Base-by-base conservation (phyloP, 2,797 vertebrate genomes). In the Diplodus sargus region DNA sequence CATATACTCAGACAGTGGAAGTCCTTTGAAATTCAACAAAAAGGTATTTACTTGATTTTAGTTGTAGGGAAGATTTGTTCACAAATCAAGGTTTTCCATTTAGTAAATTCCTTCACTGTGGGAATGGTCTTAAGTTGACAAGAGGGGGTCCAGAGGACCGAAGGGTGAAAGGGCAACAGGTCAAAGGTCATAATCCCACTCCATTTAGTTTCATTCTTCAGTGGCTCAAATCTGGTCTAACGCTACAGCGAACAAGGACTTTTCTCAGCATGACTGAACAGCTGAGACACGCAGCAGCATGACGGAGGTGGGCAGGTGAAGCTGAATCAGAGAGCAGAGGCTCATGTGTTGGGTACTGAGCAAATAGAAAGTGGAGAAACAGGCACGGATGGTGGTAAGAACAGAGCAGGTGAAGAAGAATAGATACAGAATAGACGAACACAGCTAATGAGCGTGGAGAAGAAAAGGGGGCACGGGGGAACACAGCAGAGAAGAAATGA, bases 71-170 rank as follows among this genome's bases (percentile, higher is more conserved):
- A 58, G 17, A 25, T 25, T 23, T 48, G 14, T 5, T 34, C 28
- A 66, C 34, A 63, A 23, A 39, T 5, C 8, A 67, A 12, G 30
- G 10, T 70, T 81, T 73, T 16, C 52, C 43, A 74, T n/a, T 79
- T 45, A 62, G 56, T 81, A 51, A 70, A 89, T 86, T 86, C 85
- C 69, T 60, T 79, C 61, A 66, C 73, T 81, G 89, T 87, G 87
- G 85, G 83, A 90, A 87, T 57, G 23, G 49, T 78, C 68, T 76
- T 47, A 57, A 45, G 18, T 34, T 63, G 59, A 73, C 73, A 51
- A 6, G 5, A 1, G 53, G 61, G 57, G 51, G 76, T 76, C n/a
- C 60, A 58, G 18, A 62, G 34, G 30, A 30, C 12, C 49, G 2
- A 16, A 54, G 52, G 78, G 61, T 81, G 39, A 90, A 85, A 87